Conservation (phyloP, 2,797 vertebrate genomes). For the Tokudaia muenninki region DNA sequence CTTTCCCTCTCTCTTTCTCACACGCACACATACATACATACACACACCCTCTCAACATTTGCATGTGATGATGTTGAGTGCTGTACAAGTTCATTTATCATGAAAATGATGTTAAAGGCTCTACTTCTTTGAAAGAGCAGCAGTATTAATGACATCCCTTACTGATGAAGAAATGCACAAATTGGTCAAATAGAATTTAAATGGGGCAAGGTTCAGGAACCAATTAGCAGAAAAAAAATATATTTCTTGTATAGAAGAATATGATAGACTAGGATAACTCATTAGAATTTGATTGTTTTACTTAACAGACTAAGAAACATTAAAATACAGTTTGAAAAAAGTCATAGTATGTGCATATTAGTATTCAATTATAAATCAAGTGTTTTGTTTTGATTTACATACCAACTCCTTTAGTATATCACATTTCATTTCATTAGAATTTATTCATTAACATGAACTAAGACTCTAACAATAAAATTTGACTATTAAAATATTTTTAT, state of each 20-base stretch:
- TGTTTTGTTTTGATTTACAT: background rate
- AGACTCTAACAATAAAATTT: background rate
- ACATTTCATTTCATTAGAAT: constrained; percentile 6
- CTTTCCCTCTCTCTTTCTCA: no score
- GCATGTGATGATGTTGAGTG: background rate
- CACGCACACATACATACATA: background rate
- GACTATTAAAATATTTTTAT: constrained; percentile 16
- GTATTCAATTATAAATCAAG: background rate
- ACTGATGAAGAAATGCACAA: background rate
- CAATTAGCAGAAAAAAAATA: background rate
- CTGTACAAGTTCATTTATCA: background rate
- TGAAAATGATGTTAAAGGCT: background rate
- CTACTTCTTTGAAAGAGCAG: background rate
- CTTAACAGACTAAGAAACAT: background rate
- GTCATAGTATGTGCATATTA: background rate
- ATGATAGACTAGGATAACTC: background rate
- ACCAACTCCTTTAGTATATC: background rate
- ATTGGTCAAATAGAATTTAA: background rate
- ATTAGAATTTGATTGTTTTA: background rate
- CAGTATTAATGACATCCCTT: background rate
- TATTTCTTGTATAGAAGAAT: background rate
- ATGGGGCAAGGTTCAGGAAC: fast-evolving
- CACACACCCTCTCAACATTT: background rate
- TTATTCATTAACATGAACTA: background rate
- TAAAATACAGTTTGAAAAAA: constrained; percentile 7